phyloP scores from a whole-genome alignment of 64 coral and sea anemone genomes.

The Stylophora pistillata region DNA sequence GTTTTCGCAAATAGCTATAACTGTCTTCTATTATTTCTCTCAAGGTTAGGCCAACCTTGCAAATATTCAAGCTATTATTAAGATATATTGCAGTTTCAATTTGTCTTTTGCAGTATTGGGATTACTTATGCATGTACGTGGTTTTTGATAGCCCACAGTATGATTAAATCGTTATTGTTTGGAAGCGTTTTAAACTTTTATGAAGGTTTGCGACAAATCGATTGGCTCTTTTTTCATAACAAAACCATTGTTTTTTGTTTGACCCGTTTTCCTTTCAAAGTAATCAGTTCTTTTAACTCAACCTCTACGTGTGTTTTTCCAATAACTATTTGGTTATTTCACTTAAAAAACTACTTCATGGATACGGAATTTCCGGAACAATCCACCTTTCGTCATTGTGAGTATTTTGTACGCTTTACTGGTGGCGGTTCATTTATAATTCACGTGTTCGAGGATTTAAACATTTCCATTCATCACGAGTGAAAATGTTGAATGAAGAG shows the following conservation, averaged over 20 bases:
- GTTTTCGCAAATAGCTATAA: not conserved
- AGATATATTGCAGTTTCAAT: not conserved
- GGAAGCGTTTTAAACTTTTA: conserved; percentile 19
- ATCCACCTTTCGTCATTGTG: conserved; percentile 12
- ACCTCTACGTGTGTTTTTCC: not conserved
- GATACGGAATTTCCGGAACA: conserved; percentile 28
- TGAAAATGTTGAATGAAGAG: not conserved
- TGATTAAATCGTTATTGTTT: conserved; percentile 25
- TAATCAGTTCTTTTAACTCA: conserved; percentile 10
- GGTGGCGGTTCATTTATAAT: conserved; percentile 14
- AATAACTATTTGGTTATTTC: not conserved
- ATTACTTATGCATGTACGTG: not conserved
- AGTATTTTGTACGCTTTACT: not conserved
- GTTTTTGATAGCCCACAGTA: not conserved
- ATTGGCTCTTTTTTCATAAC: conserved; percentile 38
- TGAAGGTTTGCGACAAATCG: conserved; percentile 13
- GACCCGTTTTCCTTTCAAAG: conserved; percentile 19
- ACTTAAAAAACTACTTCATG: not conserved
- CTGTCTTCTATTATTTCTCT: not conserved
- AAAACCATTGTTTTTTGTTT: conserved; percentile 24
- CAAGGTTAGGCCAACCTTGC: not conserved
- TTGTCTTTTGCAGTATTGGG: not conserved
- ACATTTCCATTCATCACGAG: not conserved
- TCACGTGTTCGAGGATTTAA: not conserved
- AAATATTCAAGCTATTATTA: not conserved